Evolutionary conservation across 37 sponge, comb jelly and placozoan genomes (phyloP).

Genomic region (Haliclona indistincta): DNA sequence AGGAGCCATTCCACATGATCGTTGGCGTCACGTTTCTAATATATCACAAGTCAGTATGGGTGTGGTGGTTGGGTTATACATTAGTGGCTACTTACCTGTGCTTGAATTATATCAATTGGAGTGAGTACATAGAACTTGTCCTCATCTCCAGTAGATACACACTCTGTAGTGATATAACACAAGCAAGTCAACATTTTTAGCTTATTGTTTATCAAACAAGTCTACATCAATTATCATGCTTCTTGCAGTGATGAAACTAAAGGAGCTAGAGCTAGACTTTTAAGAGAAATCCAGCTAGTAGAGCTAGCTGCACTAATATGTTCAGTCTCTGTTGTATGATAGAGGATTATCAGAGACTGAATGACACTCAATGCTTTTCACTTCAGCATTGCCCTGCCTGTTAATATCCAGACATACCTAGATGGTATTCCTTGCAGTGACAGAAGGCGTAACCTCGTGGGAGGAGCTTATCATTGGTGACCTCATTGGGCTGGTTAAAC

Average conservation of each 20-base stretch:
- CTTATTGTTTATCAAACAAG: no score
- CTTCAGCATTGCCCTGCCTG: no score
- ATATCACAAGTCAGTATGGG: neutral
- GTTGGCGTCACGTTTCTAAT: conserved; percentile 70
- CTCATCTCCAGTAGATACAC: conserved; percentile 47
- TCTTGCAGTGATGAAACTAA: no score
- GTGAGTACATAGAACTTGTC: conserved; percentile 72
- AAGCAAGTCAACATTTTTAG: neutral
- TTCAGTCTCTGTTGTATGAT: no score
- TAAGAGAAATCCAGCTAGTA: no score
- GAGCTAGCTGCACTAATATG: no score
- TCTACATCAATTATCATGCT: no score
- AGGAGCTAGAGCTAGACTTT: no score
- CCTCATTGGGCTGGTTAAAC: conserved; percentile 38
- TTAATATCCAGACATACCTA: conserved; percentile 44
- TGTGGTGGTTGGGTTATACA: neutral
- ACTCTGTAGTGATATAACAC: conserved; percentile 27
- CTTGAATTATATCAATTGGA: conserved; percentile 85
- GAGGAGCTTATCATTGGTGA: conserved; percentile 57
- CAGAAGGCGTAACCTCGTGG: conserved; percentile 59
- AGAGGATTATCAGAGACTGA: no score
- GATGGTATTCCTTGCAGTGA: conserved; percentile 71
- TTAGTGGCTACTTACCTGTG: conserved; percentile 32
- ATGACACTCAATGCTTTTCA: no score
- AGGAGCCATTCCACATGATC: conserved; percentile 87